A percentile compares a stretch with the other conserved stretches of the same genome.
phyloP scores from a whole-genome alignment of 2,888 invertebrate genomes.

The Conus canariensis region DNA sequence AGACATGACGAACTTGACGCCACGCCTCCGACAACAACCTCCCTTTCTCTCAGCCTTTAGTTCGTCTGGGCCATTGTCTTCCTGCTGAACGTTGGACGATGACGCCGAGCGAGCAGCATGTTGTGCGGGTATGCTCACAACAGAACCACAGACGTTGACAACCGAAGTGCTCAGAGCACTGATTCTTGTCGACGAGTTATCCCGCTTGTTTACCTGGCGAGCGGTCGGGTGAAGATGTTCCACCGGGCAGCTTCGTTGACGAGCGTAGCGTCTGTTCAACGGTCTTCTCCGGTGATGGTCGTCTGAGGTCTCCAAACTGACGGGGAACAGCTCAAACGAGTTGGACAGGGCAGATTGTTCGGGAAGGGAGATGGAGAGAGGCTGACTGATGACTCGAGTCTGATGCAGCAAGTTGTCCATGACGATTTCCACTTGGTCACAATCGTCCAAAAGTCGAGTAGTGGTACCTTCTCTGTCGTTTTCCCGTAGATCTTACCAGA shows the following conservation, averaged over 20 bases:
- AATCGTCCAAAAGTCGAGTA: neutral
- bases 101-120: neutral
- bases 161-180: neutral
- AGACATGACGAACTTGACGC: neutral
- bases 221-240: neutral
- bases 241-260: constrained; percentile 3
- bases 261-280: neutral
- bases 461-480: neutral
- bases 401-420: neutral
- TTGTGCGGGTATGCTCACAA: neutral
- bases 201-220: neutral
- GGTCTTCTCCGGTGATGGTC: neutral
- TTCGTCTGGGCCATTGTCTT: neutral
- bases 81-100: too few relatives aligned
- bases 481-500: neutral
- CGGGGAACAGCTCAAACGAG: neutral
- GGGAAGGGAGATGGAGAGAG: neutral
- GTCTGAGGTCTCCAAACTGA: neutral
- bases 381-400: too few relatives aligned
- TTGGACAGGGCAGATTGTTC: neutral
- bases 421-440: neutral
- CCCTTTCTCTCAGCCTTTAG: neutral
- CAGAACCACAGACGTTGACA: constrained; percentile 21
- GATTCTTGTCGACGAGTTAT: neutral
- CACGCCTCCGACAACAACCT: neutral